Evolutionary conservation across 2,797 vertebrate species (phyloP), one percentile per base, ranked within the genome.

Genomic region (Scarus forsteni): DNA sequence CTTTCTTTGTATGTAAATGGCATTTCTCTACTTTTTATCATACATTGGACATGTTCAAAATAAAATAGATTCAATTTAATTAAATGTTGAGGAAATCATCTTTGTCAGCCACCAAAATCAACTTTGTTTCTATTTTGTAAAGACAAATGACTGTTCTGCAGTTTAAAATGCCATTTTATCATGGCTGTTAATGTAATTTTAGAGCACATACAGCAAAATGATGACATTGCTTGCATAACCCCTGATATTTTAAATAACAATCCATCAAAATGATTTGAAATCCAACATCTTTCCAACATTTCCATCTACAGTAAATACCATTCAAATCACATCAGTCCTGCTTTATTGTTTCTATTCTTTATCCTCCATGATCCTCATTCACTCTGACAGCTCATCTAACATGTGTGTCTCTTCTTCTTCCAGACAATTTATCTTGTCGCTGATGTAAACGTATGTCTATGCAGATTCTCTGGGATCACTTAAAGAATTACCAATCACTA

Each of bases 361-460:
- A 51, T 66, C 66, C 10, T 59, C 66, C 7, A 15, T 61, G 70
- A 54, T 66, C 70, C 40, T 66, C 61, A 15, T 74, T 73, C 52
- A 12, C 38, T 60, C 44, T 57, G 59, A 66, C 77, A 63, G 64
- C 55, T 61, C n/a, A 3, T 18, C 3, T 38, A 34, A 51, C 18
- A 46, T 11, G 38, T 10, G 57, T 11, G 51, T 53, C 46, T 46
- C 44, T 63, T 44, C 13, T 14, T 66, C 42, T 39, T 77, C 62
- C 48, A 64, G 59, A 35, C n/a, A 3, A 42, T 73, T 67, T 18
- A 66, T 79, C 71, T 65, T 71, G 56, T 81, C 54, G 52, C 34
- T 51, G 54, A 70, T 66, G 18, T 60, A 8, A 76, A 62, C 7
- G 45, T 27, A 16, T n/a, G 45, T 48, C 38, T 46, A 8, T 11